These are phyloP conservation scores for Tachuris rubrigastra DNA, from an alignment of 2,113 vertebrate species.

Conservation along the genomic window DNA sequence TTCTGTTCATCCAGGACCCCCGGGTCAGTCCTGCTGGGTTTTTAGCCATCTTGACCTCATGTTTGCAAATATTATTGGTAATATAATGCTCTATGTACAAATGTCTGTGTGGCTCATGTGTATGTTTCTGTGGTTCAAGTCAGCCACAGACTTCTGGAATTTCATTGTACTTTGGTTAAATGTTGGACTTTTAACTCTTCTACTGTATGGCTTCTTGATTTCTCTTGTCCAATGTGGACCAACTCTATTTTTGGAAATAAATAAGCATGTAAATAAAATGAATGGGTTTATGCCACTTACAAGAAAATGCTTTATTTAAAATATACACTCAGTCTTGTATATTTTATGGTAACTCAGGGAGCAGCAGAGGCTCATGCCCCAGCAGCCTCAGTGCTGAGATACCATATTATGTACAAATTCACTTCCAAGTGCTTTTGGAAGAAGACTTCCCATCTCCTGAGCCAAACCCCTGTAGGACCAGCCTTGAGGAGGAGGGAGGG, in stretches of 20 bases:
- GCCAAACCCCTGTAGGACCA: not conserved
- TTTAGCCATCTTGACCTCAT: conserved; percentile 66
- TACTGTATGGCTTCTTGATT: conserved; percentile 64
- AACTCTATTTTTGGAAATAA: conserved; percentile 71
- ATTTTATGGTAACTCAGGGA: conserved; percentile 50
- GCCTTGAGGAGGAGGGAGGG: not conserved
- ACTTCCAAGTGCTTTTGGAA: conserved; percentile 21
- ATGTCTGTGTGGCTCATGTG: conserved; percentile 58
- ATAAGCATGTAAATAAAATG: conserved; percentile 68
- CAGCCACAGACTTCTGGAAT: conserved; percentile 58
- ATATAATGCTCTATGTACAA: conserved; percentile 66
- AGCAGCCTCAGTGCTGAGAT: conserved; percentile 19
- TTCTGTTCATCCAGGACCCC: conserved; percentile 50
- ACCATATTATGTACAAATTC: conserved; percentile 48
- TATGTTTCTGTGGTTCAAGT: conserved; percentile 66
- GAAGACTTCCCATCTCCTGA: not conserved
- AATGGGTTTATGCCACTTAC: conserved; percentile 66
- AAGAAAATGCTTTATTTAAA: conserved; percentile 68
- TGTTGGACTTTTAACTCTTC: conserved; percentile 61
- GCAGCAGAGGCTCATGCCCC: not conserved
- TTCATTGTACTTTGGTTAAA: conserved; percentile 67
- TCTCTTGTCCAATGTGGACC: conserved; percentile 58
- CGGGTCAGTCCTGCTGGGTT: conserved; percentile 50
- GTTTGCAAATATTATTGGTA: conserved; percentile 74
- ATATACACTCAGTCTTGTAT: conserved; percentile 42